Conservation (phyloP, 2,797 vertebrate species). For the Sternotherus odoratus region DNA sequence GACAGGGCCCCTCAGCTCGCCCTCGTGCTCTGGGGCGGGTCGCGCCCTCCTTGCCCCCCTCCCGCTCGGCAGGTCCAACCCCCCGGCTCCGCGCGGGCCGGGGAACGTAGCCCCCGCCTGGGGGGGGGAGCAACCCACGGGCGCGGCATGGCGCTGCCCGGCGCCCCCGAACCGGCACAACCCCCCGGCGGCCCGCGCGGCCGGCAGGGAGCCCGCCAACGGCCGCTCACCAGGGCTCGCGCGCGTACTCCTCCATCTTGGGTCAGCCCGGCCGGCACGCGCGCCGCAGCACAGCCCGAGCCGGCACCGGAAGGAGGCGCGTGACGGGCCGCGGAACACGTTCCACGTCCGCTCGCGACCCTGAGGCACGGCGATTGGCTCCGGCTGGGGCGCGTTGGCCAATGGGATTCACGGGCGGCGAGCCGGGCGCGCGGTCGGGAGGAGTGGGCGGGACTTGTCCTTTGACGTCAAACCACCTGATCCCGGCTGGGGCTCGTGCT, state of each 20-base stretch:
- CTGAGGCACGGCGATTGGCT: conserved; percentile 8
- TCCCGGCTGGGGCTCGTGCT: too few species aligned
- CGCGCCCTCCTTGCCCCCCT: too few species aligned
- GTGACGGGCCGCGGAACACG: background rate
- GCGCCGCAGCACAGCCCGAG: too few species aligned
- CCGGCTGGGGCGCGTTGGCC: accelerated
- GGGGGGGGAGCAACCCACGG: too few species aligned
- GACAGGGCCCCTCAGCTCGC: too few species aligned
- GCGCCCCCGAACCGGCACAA: too few species aligned
- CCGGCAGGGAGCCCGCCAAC: background rate
- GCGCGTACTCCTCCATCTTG: conserved; percentile 97
- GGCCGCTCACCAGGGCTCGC: conserved; percentile 91
- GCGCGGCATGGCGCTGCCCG: too few species aligned
- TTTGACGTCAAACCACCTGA: background rate
- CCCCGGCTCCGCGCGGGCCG: background rate
- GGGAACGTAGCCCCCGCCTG: background rate
- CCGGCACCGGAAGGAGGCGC: background rate
- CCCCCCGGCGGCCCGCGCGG: too few species aligned
- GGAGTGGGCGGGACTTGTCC: background rate
- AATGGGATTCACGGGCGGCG: background rate
- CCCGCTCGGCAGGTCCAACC: background rate
- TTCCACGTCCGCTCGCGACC: background rate
- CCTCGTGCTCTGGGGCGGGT: too few species aligned
- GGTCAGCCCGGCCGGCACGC: background rate
- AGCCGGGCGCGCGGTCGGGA: background rate